phyloP scores from a whole-genome alignment of 2,797 vertebrate species.

The Mastacembelus armatus region DNA sequence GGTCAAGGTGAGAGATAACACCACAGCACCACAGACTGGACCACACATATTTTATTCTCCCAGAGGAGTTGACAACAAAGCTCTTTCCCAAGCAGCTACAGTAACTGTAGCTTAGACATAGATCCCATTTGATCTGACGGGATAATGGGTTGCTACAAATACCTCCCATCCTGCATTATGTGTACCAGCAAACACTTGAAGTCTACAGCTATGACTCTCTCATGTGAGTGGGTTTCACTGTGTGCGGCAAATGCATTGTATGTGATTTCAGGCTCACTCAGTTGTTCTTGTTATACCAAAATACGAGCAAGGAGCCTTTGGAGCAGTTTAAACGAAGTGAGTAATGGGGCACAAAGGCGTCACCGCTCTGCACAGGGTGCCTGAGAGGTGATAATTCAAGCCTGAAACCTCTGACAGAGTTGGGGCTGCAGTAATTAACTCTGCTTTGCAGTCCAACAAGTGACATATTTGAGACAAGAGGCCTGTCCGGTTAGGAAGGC shows the following conservation, averaged over 20 bases:
- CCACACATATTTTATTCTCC: slow-evolving; percentile 59
- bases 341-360: slow-evolving; percentile 37
- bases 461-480: slow-evolving; percentile 53
- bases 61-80: slow-evolving; percentile 51
- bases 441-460: slow-evolving; percentile 50
- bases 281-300: slow-evolving; percentile 40
- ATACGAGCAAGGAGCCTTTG: slow-evolving; percentile 22
- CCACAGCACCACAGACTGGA: slow-evolving; percentile 33
- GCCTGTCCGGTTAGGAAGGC: slow-evolving; percentile 40
- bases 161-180: slow-evolving; percentile 58
- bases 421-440: slow-evolving; percentile 64
- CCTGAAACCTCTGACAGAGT: slow-evolving; percentile 64
- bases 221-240: background rate
- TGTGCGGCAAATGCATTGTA: background rate
- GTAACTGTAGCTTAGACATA: slow-evolving; percentile 57
- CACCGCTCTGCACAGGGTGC: slow-evolving; percentile 25
- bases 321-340: slow-evolving; percentile 40
- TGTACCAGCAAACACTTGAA: slow-evolving; percentile 47
- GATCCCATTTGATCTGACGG: slow-evolving; percentile 77
- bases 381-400: slow-evolving; percentile 74
- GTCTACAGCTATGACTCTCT: slow-evolving; percentile 34
- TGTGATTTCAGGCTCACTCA: slow-evolving; percentile 15
- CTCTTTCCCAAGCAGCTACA: slow-evolving; percentile 55
- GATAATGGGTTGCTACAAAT: slow-evolving; percentile 76
- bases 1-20: slow-evolving; percentile 65